Base-by-base conservation (phyloP, 2,888 invertebrate species). In the Spisula solida region DNA sequence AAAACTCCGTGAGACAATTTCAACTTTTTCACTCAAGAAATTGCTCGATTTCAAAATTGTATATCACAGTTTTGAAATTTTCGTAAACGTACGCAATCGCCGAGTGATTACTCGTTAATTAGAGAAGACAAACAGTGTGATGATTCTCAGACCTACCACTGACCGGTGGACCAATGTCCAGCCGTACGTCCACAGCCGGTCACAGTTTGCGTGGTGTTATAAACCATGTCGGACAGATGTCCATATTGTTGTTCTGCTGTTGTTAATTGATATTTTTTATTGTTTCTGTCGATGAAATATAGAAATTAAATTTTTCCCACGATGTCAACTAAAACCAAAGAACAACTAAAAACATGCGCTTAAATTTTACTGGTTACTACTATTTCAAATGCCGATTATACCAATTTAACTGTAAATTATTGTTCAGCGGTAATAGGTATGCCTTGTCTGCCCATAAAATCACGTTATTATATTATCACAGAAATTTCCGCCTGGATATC, bases 141-240 rank as follows among this genome's bases (percentile, higher is more conserved):
- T 34, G 0, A 12, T 75, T 75, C 75, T 14, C 75, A 75, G 75
- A 31, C 75, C 75, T 25, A 75, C 31, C 75, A 75, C 18, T 75
- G 34, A 75, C 75, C 75, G 31, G 18, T 75, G 75, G 14, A 75
- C 75, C 75, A 75, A 31, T 75, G 75, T 75, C 75, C 75, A 18
- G 75, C 20, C 14, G 12, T 75, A 34, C 16, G 34, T 75, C 31
- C 75, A 16, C 75, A 75, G 75, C 31, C 75, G 75, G 75, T 75
- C 75, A 75, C 75, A 75, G 75, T 75, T 75, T 75, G 75, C 18
- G 31, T 41, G 18, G 20, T 14, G 16, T 1, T 75, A 75, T 31
- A 75, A 75, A 31, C 31, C 1, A 2, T 75, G 75, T 34, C 75
- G 31, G 31, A 25, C 34, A 31, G 75, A 75, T 34, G 31, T 31